Evolutionary conservation across 2,888 invertebrate species (phyloP), one percentile per base, ranked within the genome.

Genomic region (Philonicus albiceps): DNA sequence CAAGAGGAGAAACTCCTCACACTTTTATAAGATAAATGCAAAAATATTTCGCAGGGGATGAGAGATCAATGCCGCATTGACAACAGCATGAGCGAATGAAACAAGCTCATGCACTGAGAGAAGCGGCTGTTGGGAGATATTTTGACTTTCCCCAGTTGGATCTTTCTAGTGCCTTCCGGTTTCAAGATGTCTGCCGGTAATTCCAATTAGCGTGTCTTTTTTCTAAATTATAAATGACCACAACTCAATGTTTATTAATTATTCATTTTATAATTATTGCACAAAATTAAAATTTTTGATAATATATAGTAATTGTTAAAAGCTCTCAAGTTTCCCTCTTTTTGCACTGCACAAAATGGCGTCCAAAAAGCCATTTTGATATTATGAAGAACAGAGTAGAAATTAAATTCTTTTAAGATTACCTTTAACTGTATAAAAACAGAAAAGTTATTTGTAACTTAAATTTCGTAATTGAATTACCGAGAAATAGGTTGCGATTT

Each of bases 141-240:
- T 19, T 27, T 19, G 64, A 64, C 8, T 64, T 76, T 76, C 76
- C 76, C 76, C 37, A 8, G 40, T 64, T 76, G 34, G 76, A 76
- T 76, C 40, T 34, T 76, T 76, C 76, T 76, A 76, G 76, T 76
- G 76, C 76, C 76, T 76, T 76, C 76, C 76, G 76, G 76, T 76
- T 76, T n/a, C 40, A 76, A 76, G 76, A 76, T 76, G 76, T 76
- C 76, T 76, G 40, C 43, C 76, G 7, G 13, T 37, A 22, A 22
- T 76, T 76, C 40, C n/a, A 19, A 7, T 37, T 37, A 11, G 40
- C 40, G 22, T 22, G 8, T 43, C 22, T 76, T 40, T 40, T 74
- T 76, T 76, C 19, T n/a, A 31, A 34, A 74, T 22, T 22, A 7
- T 64, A 22, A 19, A 22, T 22, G 8, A 3, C 16, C 16, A 0